These are phyloP conservation scores for Adelges cooleyi DNA, from an alignment of 1,140 invertebrate species.

Conservation along the genomic window DNA sequence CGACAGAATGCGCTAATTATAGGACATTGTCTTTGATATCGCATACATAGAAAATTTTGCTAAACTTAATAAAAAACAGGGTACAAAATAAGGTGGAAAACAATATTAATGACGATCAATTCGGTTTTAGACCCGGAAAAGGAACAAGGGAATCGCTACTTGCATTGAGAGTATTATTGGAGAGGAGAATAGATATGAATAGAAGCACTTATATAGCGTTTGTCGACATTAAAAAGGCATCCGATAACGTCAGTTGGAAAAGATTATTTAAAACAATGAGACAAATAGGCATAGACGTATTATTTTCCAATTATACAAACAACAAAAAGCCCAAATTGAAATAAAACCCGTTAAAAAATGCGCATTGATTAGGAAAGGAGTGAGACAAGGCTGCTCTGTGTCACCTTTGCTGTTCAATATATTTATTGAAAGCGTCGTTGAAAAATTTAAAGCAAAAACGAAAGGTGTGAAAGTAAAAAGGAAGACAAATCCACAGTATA, in stretches of 20 bases:
- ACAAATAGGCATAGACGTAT: too few species aligned
- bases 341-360: too few species aligned
- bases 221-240: neutral
- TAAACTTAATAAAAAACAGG: neutral
- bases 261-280: neutral
- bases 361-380: neutral
- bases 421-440: neutral
- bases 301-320: neutral
- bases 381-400: neutral
- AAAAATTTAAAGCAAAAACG: neutral
- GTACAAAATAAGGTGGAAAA: neutral
- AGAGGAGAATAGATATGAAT: neutral
- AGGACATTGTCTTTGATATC: constrained; percentile 4
- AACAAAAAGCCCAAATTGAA: neutral
- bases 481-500: neutral
- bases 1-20: neutral
- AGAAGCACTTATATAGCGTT: neutral
- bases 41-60: neutral
- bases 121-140: neutral
- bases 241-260: neutral
- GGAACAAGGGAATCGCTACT: neutral
- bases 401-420: neutral
- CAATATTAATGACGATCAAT: constrained; percentile 7
- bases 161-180: constrained; percentile 2
- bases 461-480: neutral